A percentile compares a stretch with the other conserved stretches of the same genome.
These are phyloP conservation scores for Mythimna albipuncta DNA, from an alignment of 2,888 invertebrate genomes.

Conservation along the genomic window DNA sequence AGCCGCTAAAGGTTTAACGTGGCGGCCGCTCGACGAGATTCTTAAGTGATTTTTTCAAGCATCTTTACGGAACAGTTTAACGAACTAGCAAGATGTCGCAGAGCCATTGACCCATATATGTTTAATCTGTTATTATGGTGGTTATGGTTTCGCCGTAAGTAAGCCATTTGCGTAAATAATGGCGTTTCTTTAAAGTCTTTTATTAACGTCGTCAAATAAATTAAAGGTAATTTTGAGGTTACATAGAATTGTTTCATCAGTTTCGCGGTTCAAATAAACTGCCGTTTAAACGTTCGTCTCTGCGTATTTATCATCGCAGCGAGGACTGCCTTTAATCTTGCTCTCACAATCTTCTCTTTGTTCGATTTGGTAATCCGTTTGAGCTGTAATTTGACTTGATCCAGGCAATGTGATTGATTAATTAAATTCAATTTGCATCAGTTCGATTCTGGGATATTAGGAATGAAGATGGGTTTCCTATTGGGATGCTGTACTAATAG, in stretches of 20 bases:
- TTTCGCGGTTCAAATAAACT: slow-evolving; percentile 28
- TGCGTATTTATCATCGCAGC: slow-evolving; percentile 33
- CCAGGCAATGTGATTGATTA: slow-evolving; percentile 61
- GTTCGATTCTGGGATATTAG: slow-evolving; percentile 37
- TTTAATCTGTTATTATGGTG: slow-evolving; percentile 82
- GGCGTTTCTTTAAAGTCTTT: slow-evolving; percentile 65
- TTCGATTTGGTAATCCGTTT: slow-evolving; percentile 55
- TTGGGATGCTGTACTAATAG: slow-evolving; percentile 13
- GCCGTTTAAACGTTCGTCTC: not conserved
- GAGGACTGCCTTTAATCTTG: slow-evolving; percentile 41
- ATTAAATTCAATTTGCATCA: slow-evolving; percentile 60
- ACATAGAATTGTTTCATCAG: slow-evolving; percentile 53
- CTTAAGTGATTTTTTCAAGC: slow-evolving; percentile 88
- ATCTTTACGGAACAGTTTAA: slow-evolving; percentile 81
- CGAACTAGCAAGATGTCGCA: slow-evolving; percentile 87
- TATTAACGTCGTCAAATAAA: slow-evolving; percentile 62
- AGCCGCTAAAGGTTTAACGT: slow-evolving; percentile 86
- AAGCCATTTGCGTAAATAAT: slow-evolving; percentile 74
- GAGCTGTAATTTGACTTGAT: slow-evolving; percentile 63
- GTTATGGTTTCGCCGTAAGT: slow-evolving; percentile 77
- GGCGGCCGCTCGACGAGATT: slow-evolving; percentile 79
- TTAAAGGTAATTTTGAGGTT: slow-evolving; percentile 63
- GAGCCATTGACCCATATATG: slow-evolving; percentile 81
- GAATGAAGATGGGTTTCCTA: slow-evolving; percentile 28
- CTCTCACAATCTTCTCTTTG: slow-evolving; percentile 52